Evolutionary conservation across 1,140 invertebrate species (phyloP).

Genomic region (Drosophila leontia): DNA sequence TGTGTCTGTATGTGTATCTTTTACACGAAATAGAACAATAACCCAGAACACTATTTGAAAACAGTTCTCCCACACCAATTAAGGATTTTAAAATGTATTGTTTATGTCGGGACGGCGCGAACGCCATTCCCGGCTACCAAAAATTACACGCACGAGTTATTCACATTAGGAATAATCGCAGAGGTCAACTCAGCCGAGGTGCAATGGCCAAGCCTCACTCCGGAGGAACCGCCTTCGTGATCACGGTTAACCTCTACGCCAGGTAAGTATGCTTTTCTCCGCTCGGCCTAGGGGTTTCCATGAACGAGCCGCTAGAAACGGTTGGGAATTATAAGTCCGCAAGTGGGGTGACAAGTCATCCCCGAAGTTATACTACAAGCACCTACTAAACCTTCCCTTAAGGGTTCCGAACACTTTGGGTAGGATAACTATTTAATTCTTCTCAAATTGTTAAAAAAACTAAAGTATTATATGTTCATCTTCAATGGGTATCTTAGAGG

Average conservation of each 20-base stretch:
- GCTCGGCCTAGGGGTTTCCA: background rate
- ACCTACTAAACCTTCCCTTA: no score
- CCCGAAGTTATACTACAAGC: background rate
- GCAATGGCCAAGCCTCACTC: constrained; percentile 85
- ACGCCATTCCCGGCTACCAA: constrained; percentile 85
- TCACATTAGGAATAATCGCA: constrained; percentile 85
- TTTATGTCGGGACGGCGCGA: constrained; percentile 82
- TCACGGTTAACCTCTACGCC: constrained; percentile 88
- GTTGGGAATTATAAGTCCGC: background rate
- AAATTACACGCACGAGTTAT: constrained; percentile 85
- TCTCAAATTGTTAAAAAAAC: no score
- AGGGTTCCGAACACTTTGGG: no score
- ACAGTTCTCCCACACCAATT: no score
- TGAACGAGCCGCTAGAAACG: background rate
- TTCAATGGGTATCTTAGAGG: background rate
- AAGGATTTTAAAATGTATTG: no score
- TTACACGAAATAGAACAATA: no score
- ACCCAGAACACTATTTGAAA: no score
- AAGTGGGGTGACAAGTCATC: constrained; percentile 14
- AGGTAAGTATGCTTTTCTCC: constrained; percentile 86
- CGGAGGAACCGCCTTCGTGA: constrained; percentile 89
- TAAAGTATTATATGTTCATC: no score
- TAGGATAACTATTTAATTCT: no score
- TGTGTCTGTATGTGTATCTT: no score
- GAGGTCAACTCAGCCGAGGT: constrained; percentile 84